Evolutionary conservation across 2,797 vertebrate species (phyloP), one percentile per base, ranked within the genome.

Genomic region (Podarcis lilfordi): DNA sequence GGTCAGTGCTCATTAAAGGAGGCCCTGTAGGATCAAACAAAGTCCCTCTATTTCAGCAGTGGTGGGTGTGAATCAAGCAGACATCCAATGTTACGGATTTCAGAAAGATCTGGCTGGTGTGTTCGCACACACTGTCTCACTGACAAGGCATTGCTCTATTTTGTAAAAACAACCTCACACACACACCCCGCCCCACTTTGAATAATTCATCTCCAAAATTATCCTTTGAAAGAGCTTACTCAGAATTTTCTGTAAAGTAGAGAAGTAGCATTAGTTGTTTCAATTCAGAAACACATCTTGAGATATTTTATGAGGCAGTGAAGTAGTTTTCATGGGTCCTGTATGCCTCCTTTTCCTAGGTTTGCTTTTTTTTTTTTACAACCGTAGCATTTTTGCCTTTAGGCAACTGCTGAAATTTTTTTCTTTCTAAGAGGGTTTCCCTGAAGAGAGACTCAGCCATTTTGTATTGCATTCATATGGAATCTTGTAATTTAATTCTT

Each of bases 1-100:
- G 98, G 99, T 99, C 95, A 94, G 94, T 96, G 6, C 25, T 9
- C 35, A n/a, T 61, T 32, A 84, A 35, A 69, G 68, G 32, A 80
- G 72, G 15, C 45, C n/a, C 76, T 75, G 55, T 10, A 64, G 79
- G 10, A 55, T 50, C 85, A 86, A 80, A 69, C 40, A 15, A 71
- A 79, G 8, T 45, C 43, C 43, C 1, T 69, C 25, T 82, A n/a
- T 25, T 29, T 15, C 45, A 79, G 21, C 4, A 55, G 50, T 55
- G 50, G 50, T 55, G 50, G 13, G 13, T 55, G 59, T 77, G 74
- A 0, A 59, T 43, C 88, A 64, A 59, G 61, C 17, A 85, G 80
- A 5, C 19, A 17, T 0, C 0, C 17, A 27, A 3, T 59, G 61
- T 86, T 43, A 0, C 71, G 77, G 71, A 0, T 0, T 76, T 45